Evolutionary conservation across 2,888 invertebrate species (phyloP), one percentile per base, ranked within the genome.

Genomic region (Synanthedon myopaeformis): DNA sequence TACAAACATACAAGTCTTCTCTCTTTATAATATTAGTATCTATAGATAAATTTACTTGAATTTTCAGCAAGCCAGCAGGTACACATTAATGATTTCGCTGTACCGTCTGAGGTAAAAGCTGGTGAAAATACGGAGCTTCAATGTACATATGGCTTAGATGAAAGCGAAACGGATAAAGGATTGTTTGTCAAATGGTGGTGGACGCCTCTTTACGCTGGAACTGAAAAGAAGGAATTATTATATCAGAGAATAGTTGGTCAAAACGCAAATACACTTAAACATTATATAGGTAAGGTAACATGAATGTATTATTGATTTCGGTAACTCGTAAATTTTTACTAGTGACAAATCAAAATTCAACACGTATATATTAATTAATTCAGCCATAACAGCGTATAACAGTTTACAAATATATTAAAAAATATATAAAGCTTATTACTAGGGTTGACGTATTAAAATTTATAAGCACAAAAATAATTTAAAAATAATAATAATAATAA

Each of bases 121-220:
- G 84, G 80, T 0, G 62, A 68, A 11, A 63, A 72, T 54, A 77
- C 69, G 0, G 70, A 72, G 53, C 62, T 85, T 48, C 67, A 62
- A 45, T 84, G 84, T 57, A 60, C 58, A 49, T 76, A 74, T 61
- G 63, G 66, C 4, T 53, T 76, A 49, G 57, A 45, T 6, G 57
- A 56, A 5, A 58, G 58, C 8, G 74, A 73, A 55, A 56, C 64
- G 0, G 69, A 70, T 6, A 59, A 58, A 12, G 64, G 57, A 0
- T 56, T 76, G 42, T 74, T 66, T 56, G 69, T 83, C 41, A 85
- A 85, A 57, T 86, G 85, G 85, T 85, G 80, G 81, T 74, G 74
- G 72, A 74, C 67, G 35, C 74, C 77, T 12, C 52, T 59, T 6
- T 61, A 71, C 19, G 51, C 41, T n/a, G 56, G 61, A n/a, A 60